A percentile compares a stretch with the other conserved stretches of the same genome.
phyloP scores from a whole-genome alignment of 2,113 vertebrate species.

The Calidris pygmaea region DNA sequence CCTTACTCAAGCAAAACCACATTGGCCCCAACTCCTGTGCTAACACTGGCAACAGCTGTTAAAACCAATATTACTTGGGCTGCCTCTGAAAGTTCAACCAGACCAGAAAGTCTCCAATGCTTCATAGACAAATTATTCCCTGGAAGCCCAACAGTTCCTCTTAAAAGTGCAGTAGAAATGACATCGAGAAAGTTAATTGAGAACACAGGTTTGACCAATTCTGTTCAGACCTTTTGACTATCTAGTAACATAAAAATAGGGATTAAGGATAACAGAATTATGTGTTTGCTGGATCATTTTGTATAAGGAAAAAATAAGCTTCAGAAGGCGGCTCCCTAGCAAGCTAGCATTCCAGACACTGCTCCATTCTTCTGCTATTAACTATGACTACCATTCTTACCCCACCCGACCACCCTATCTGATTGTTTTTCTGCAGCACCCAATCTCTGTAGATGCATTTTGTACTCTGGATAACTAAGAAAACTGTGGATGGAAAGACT shows the following conservation, averaged over 20 bases:
- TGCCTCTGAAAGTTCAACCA: not conserved
- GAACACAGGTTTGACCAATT: not conserved
- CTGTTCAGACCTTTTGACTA: not conserved
- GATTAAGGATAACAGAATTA: not conserved
- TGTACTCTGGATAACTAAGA: not conserved
- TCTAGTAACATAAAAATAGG: not conserved
- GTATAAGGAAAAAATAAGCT: not conserved
- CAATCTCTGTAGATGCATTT: not conserved
- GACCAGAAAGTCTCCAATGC: not conserved
- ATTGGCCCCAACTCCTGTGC: not conserved
- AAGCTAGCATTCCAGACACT: not conserved
- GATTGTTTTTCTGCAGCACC: not conserved
- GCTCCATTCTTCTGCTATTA: not conserved
- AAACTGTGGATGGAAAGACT: not conserved
- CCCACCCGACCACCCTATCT: not conserved
- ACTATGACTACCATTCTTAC: not conserved
- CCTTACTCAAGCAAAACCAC: not conserved
- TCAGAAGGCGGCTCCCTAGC: not conserved
- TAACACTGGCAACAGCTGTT: not conserved
- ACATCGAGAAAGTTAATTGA: not conserved
- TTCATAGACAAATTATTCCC: not conserved
- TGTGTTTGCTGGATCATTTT: not conserved
- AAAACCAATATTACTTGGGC: not conserved
- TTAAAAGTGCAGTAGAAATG: not conserved
- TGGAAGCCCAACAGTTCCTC: not conserved